These are phyloP conservation scores for Tachuris rubrigastra DNA, from an alignment of 2,113 vertebrate species.

Conservation along the genomic window DNA sequence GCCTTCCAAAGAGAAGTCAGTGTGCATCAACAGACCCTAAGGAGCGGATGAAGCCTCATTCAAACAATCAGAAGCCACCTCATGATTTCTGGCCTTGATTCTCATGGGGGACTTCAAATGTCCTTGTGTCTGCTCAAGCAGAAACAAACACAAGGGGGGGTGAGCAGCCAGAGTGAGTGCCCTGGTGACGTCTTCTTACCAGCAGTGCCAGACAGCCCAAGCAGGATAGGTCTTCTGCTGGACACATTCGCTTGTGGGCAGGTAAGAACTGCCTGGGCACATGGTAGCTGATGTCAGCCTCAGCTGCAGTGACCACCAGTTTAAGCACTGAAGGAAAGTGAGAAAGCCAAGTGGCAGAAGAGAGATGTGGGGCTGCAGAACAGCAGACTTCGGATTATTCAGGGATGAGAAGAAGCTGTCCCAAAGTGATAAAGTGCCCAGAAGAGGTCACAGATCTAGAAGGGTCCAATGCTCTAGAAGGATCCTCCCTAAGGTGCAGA, in stretches of 20 bases:
- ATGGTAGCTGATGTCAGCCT: not conserved
- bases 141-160: not conserved
- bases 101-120: not conserved
- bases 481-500: not conserved
- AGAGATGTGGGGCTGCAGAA: not conserved
- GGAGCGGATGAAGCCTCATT: not conserved
- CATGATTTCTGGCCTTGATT: not conserved
- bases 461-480: not conserved
- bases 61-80: not conserved
- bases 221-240: not conserved
- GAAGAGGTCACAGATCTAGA: not conserved
- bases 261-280: not conserved
- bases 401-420: not conserved
- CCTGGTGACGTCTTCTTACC: not conserved
- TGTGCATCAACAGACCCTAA: not conserved
- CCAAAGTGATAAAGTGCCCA: not conserved
- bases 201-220: not conserved
- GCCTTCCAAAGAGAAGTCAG: not conserved
- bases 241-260: fast-evolving
- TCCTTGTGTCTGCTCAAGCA: not conserved
- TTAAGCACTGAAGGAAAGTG: not conserved
- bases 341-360: not conserved
- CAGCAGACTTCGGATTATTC: not conserved
- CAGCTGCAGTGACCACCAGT: not conserved
- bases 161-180: not conserved